Conservation (phyloP, 2,888 invertebrate species). For the Acleris literana region DNA sequence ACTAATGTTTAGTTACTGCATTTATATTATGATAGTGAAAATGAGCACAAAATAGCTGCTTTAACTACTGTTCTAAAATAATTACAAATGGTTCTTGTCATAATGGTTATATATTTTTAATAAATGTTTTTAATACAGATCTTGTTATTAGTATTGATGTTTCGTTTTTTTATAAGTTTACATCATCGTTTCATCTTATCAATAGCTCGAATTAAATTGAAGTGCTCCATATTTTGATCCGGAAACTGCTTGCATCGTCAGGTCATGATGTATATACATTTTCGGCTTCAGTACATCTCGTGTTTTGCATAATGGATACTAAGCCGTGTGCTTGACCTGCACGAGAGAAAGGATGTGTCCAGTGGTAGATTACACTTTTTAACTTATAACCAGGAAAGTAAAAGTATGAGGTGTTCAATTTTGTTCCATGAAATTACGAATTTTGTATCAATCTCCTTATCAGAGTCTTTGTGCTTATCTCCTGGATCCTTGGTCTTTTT, state of each 20-base stretch:
- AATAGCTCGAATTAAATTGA: neutral
- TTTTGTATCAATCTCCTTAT: too few species aligned
- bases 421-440: too few species aligned
- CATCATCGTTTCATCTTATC: neutral
- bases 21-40: conserved; percentile 9
- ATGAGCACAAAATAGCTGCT: conserved; percentile 7
- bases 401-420: too few species aligned
- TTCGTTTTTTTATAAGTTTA: neutral
- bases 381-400: too few species aligned
- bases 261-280: neutral
- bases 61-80: conserved; percentile 4
- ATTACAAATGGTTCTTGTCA: conserved; percentile 40
- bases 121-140: conserved; percentile 51
- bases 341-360: too few species aligned
- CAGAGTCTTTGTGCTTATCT: too few species aligned
- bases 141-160: conserved; percentile 27
- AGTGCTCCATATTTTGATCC: neutral
- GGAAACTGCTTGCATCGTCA: neutral
- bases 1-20: conserved; percentile 1
- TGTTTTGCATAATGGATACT: neutral
- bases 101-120: conserved; percentile 69
- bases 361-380: too few species aligned
- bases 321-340: too few species aligned
- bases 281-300: neutral
- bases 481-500: neutral